A percentile compares a stretch with the other conserved stretches of the same genome.
These are phyloP conservation scores for Leptinotarsa rubiginosa DNA, from an alignment of 2,888 invertebrate species.

Conservation along the genomic window DNA sequence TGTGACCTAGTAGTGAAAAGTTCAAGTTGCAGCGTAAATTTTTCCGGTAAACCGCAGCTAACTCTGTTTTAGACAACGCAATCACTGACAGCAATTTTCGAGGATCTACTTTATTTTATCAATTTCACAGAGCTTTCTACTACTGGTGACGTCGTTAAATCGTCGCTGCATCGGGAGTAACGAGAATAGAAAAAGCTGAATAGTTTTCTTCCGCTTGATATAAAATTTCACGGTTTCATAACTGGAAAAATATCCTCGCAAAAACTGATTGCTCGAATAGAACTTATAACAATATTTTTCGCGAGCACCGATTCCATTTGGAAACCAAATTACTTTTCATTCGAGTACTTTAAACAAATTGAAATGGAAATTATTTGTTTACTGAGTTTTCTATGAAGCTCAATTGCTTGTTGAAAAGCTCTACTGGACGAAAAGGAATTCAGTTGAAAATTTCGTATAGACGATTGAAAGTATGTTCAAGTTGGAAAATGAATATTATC, in stretches of 20 bases:
- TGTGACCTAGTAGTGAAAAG: too few species aligned
- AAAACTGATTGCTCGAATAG: slow-evolving; percentile 10
- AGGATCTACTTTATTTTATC: slow-evolving; percentile 21
- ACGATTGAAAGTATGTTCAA: too few species aligned
- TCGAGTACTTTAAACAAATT: slow-evolving; percentile 3
- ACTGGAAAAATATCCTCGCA: neutral
- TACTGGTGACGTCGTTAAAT: slow-evolving; percentile 21
- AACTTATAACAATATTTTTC: slow-evolving; percentile 6
- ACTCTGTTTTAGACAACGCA: slow-evolving; percentile 21
- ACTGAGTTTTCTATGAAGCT: neutral
- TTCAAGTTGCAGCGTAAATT: neutral
- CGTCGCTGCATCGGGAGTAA: neutral
- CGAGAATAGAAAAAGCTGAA: slow-evolving; percentile 9
- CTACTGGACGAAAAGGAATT: too few species aligned
- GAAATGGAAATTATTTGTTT: slow-evolving; percentile 11
- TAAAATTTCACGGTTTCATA: slow-evolving; percentile 18
- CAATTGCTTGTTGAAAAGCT: too few species aligned
- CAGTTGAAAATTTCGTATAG: too few species aligned
- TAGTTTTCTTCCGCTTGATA: slow-evolving; percentile 6
- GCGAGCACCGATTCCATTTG: slow-evolving; percentile 10
- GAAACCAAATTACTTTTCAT: slow-evolving; percentile 10
- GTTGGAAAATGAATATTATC: too few species aligned
- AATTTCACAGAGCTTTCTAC: slow-evolving; percentile 18
- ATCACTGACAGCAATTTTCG: slow-evolving; percentile 20
- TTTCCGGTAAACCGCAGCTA: neutral